These are phyloP conservation scores for Pipistrellus pipistrellus DNA, from an alignment of 2,797 vertebrate species.

Conservation along the genomic window DNA sequence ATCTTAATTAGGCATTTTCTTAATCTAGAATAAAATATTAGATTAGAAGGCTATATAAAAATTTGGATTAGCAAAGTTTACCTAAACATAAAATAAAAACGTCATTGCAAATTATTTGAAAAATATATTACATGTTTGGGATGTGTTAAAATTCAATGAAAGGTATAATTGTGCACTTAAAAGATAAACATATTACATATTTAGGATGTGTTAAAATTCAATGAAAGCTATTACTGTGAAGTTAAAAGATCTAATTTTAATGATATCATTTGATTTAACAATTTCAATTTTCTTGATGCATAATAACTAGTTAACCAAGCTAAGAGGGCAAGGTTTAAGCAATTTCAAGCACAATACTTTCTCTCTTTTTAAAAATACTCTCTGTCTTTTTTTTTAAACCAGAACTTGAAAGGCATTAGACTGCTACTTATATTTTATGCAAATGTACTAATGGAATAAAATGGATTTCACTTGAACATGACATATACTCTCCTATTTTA, in stretches of 20 bases:
- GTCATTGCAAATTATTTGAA: conserved; percentile 28
- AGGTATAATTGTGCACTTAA: neutral
- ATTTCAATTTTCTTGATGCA: neutral
- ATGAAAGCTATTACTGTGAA: too few relatives aligned
- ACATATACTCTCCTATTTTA: neutral
- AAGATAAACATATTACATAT: too few relatives aligned
- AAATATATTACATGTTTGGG: neutral
- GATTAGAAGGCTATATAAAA: neutral
- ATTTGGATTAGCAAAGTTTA: neutral
- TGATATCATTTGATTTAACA: neutral
- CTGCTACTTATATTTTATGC: conserved; percentile 24
- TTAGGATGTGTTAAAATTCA: too few relatives aligned
- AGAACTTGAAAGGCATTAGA: neutral
- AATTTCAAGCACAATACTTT: neutral
- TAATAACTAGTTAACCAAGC: neutral
- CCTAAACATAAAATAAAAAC: conserved; percentile 2
- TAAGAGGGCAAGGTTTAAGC: neutral
- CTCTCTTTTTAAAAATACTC: neutral
- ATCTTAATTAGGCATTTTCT: neutral
- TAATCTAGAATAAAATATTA: conserved; percentile 29
- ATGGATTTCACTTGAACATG: neutral
- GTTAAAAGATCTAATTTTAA: conserved; percentile 34
- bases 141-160: conserved; percentile 28
- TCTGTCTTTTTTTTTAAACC: neutral
- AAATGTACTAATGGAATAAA: neutral